These are phyloP conservation scores for Parapsyche elsis DNA, from an alignment of 1,140 invertebrate species.

Conservation along the genomic window DNA sequence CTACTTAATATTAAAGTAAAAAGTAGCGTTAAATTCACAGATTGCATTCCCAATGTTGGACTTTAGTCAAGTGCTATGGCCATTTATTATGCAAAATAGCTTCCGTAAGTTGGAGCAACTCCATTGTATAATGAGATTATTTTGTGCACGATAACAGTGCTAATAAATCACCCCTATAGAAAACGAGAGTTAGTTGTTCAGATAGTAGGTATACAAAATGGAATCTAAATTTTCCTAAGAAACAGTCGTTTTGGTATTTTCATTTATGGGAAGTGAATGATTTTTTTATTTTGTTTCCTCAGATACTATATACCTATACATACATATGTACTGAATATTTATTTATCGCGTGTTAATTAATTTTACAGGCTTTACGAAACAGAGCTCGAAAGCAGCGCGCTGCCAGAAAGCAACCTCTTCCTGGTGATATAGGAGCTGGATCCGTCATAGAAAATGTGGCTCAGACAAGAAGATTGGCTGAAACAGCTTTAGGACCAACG, in stretches of 20 bases:
- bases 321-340: too few relatives aligned
- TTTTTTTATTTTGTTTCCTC: too few relatives aligned
- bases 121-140: not conserved
- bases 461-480: constrained; percentile 81
- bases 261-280: too few relatives aligned
- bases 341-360: not conserved
- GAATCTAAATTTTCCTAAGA: too few relatives aligned
- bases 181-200: not conserved
- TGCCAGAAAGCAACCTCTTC: constrained; percentile 78
- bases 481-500: constrained; percentile 79
- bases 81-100: constrained; percentile 20
- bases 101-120: constrained; percentile 6
- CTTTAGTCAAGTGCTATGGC: not conserved
- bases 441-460: constrained; percentile 91
- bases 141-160: constrained; percentile 9
- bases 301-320: too few relatives aligned
- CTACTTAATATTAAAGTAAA: too few relatives aligned
- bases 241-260: too few relatives aligned
- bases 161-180: constrained; percentile 8
- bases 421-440: constrained; percentile 78
- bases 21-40: too few relatives aligned
- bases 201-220: too few relatives aligned
- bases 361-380: constrained; percentile 74
- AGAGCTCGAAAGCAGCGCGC: constrained; percentile 84
- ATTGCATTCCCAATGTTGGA: too few relatives aligned